Base-by-base conservation (phyloP, 2,797 vertebrate species). In the Eulemur albifrons region DNA sequence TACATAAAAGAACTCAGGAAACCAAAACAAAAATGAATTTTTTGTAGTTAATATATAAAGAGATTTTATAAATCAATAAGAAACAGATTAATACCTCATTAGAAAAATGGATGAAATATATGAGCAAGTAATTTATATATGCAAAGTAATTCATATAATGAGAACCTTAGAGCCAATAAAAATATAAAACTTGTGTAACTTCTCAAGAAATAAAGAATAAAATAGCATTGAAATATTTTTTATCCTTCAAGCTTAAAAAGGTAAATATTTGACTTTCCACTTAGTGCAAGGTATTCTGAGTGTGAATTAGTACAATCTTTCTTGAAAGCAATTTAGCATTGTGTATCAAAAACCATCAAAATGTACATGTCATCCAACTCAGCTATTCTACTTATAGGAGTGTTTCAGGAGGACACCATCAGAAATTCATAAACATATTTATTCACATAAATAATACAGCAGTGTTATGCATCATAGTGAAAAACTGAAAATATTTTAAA, bases 91-190 rank as follows among this genome's bases (percentile, higher is more conserved):
- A 43, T 5, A 90, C 4, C 4, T 88, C 27, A 43, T 61, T 67
- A 77, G 86, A 90, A 95, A 95, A 91, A 57, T 73, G 2, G 40
- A 32, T 23, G n/a, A 75, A 63, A 4, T 17, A n/a, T 90, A 76
- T 63, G 25, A 90, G 21, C 18, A 90, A 75, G 25, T 75, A 65
- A 80, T 87, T 87, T 90, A 65, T 43, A n/a, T 80, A 13, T 69
- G 5, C n/a, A 57, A 93, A 93, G n/a, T 90, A 77, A 82, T 72
- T 90, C 23, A 93, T 50, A 48, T 57, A 70, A 61, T 40, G 38
- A 86, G 45, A 94, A 90, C 30, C 18, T 87, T 77, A 76, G 43
- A 93, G 27, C 17, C 45, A 54, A 25, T 73, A 75, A 96, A 95
- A 92, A 75, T 69, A 45, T 82, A 12, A 50, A 87, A 73, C 13